Evolutionary conservation across 2,113 vertebrate genomes (phyloP).

Genomic region (Ahaetulla prasina): DNA sequence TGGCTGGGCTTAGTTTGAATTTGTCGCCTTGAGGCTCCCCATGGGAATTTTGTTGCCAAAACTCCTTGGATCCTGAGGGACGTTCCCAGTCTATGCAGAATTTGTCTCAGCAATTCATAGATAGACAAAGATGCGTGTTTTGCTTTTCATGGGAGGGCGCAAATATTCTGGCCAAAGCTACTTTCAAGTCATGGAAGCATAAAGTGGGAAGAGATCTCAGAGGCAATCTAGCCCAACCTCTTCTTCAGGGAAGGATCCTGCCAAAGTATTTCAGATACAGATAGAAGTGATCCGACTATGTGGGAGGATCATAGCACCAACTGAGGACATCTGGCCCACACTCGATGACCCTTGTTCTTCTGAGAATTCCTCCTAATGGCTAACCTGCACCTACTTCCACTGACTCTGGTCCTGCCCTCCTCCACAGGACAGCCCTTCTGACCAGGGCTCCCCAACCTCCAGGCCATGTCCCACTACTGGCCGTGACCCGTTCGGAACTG

Average conservation of each 20-base stretch:
- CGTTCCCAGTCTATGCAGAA: not conserved
- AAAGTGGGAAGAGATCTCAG: not conserved
- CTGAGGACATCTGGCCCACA: not conserved
- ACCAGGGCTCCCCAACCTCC: not conserved
- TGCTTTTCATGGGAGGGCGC: not conserved
- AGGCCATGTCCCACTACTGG: not conserved
- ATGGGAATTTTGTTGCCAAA: not conserved
- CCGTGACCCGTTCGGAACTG: not conserved
- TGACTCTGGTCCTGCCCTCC: not conserved
- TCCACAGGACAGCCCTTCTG: not conserved
- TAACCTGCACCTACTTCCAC: not conserved
- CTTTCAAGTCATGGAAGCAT: not conserved
- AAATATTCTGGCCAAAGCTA: not conserved
- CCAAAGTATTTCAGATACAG: not conserved
- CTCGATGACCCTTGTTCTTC: not conserved
- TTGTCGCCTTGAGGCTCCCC: not conserved
- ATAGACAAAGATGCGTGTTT: not conserved
- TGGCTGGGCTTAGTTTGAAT: not conserved
- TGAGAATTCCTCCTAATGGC: not conserved
- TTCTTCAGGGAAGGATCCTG: not conserved
- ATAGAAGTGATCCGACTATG: rapidly evolving
- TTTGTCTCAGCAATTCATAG: not conserved
- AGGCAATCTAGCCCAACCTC: not conserved
- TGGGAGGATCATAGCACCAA: not conserved
- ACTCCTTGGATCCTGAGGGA: not conserved